These are phyloP conservation scores for Anguilla anguilla DNA, from an alignment of 2,797 vertebrate species.

Conservation along the genomic window DNA sequence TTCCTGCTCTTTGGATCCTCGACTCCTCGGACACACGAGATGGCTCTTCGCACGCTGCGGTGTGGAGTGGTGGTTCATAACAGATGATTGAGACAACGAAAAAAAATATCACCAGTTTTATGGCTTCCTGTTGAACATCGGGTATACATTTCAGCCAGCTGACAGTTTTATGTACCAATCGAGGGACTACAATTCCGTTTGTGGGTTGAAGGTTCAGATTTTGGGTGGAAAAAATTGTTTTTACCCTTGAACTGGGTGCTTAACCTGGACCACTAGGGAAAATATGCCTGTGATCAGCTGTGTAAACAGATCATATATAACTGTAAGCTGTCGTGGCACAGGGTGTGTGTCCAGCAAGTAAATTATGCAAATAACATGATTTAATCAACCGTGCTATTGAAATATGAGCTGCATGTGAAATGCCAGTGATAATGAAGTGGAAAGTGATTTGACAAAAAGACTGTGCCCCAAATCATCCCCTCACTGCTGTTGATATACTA, in stretches of 20 bases:
- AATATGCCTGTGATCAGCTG: neutral
- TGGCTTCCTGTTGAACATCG: neutral
- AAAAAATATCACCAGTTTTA: neutral
- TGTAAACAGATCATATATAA: neutral
- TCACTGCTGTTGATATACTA: neutral
- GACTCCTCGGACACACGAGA: neutral
- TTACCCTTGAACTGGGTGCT: neutral
- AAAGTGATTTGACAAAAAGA: neutral
- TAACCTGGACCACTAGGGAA: neutral
- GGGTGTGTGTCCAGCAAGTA: neutral
- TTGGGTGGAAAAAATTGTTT: neutral
- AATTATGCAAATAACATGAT: neutral
- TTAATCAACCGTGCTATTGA: neutral
- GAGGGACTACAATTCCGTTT: neutral
- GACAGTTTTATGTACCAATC: neutral
- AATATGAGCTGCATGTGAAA: neutral
- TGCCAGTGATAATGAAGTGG: neutral
- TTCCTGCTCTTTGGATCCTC: conserved; percentile 16
- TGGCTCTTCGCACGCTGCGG: neutral
- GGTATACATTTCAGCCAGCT: neutral
- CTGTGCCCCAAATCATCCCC: neutral
- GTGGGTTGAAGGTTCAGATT: neutral
- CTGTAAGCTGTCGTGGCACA: neutral
- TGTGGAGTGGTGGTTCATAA: neutral
- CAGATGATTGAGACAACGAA: neutral